phyloP scores from a whole-genome alignment of 1,140 invertebrate species.

The Danaus melanippus region DNA sequence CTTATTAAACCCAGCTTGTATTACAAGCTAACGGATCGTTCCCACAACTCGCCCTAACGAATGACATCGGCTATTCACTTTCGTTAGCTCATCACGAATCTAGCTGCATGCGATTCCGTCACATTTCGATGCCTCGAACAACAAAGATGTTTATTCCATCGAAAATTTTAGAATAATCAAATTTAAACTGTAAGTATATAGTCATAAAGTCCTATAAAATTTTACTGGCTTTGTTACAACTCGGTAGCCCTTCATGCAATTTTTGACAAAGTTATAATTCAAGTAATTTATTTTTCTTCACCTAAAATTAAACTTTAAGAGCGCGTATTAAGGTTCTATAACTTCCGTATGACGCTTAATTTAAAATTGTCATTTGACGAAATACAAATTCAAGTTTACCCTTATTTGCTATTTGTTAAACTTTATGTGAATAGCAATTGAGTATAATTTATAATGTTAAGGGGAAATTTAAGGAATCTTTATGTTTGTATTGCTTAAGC shows the following conservation, averaged over 20 bases:
- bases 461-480: no score
- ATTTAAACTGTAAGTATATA: constrained; percentile 15
- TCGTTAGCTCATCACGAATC: constrained; percentile 49
- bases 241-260: constrained; percentile 11
- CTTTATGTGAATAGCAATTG: no score
- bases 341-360: no score
- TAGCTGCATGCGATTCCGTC: constrained; percentile 45
- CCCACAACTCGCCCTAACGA: constrained; percentile 43
- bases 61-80: constrained; percentile 51
- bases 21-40: constrained; percentile 14
- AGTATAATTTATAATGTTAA: no score
- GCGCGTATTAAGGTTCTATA: no score
- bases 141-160: constrained; percentile 13
- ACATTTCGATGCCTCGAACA: constrained; percentile 32
- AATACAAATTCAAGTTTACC: no score
- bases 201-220: constrained; percentile 10
- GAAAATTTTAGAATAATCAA: constrained; percentile 10
- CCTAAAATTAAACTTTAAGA: no score
- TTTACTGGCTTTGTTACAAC: constrained; percentile 1
- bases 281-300: no score
- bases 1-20: no score
- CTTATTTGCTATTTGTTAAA: no score
- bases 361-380: no score
- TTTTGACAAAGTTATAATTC: constrained; percentile 17
- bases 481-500: constrained; percentile 14